Base-by-base conservation (phyloP, 2,797 vertebrate species). In the Xenops minutus region DNA sequence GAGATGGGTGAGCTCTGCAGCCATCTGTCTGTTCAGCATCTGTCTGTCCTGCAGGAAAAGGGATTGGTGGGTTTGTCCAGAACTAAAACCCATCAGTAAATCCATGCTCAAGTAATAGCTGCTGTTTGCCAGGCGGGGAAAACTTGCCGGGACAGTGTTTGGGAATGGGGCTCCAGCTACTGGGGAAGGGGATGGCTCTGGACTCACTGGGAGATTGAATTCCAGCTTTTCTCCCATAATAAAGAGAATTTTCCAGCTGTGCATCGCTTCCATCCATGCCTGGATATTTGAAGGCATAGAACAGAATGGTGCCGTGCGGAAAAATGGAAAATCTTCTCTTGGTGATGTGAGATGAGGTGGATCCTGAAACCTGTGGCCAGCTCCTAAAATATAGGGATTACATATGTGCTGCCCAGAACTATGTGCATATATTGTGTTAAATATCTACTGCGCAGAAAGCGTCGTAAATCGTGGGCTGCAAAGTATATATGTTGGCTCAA, bases 201-300 rank as follows among this genome's bases (percentile, higher is more conserved):
- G 74, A 89, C 32, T 46, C 1, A 0, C 49, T 46, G 44, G 20
- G 0, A 0, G 69, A 44, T 68, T 84, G 41, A 89, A 91, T 91
- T 95, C 81, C 91, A 91, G 37, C 41, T 85, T 88, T 52, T 85
- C 37, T 55, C n/a, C 18, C 2, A 2, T 89, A 76, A 91, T 78
- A 73, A 90, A 41, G 64, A 68, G n/a, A 88, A 83, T 82, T 94
- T 94, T 97, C 85, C 93, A 96, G 63, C 84, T 93, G 51, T 93
- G 36, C 82, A 26, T 86, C 3, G 4, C 84, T 93, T 95, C 95
- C 73, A 88, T 94, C 86, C 91, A 17, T 3, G 34, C 74, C 64
- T 95, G 82, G 51, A 89, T 94, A 81, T 94, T 89, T 71, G 37
- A 91, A 92, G 51, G 75, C 85, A 16, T 61, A 39, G 76, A 90